phyloP scores from a whole-genome alignment of 2,797 vertebrate species.

The Adelosebastes latens region DNA sequence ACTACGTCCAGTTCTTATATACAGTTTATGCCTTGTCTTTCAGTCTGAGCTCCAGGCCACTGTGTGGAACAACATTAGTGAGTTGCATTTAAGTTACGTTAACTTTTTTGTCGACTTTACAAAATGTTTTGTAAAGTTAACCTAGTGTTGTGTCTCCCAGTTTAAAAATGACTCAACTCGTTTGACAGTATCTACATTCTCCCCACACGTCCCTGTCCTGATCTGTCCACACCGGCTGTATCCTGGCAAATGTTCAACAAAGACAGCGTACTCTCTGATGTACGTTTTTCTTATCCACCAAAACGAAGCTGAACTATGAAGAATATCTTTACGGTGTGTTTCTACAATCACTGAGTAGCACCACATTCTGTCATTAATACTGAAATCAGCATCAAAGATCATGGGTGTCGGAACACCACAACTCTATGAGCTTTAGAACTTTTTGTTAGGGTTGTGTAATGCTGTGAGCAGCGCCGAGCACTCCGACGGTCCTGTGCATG shows the following conservation, averaged over 20 bases:
- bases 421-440: background rate
- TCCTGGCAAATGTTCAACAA: background rate
- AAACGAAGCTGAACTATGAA: background rate
- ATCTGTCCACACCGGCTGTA: background rate
- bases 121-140: background rate
- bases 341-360: background rate
- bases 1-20: too few relatives aligned
- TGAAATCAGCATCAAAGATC: background rate
- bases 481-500: background rate
- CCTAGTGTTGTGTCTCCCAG: background rate
- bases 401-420: background rate
- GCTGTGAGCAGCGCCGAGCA: background rate
- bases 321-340: background rate
- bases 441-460: background rate
- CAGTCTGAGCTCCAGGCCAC: background rate
- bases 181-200: background rate
- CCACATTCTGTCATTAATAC: background rate
- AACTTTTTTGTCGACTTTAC: background rate
- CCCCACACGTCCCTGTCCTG: background rate
- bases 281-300: background rate
- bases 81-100: background rate
- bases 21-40: background rate
- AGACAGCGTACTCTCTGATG: background rate
- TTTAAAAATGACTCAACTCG: background rate
- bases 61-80: background rate